Evolutionary conservation across 2,797 vertebrate genomes (phyloP), one percentile per base, ranked within the genome.

Genomic region (Syngnathus acus): DNA sequence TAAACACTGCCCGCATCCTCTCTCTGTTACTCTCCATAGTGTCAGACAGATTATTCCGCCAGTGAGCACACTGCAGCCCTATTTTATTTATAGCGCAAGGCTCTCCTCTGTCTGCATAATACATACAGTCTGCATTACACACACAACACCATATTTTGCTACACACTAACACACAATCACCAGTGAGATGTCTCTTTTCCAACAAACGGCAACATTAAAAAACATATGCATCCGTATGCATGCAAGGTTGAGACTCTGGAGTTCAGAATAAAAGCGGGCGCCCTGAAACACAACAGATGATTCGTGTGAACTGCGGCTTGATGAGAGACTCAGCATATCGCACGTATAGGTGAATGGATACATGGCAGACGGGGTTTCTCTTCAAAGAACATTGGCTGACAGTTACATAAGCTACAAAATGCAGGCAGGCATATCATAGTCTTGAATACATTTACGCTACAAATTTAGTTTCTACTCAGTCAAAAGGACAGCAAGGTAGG

Each of bases 61-160:
- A 70, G 85, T 75, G 84, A 90, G 77, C 83, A 89, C 88, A 89
- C 75, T 77, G 81, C 82, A 87, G 88, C 84, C 82, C 78, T 85
- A 53, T 51, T 87, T 88, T 92, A 93, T 92, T 93, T 91, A 91
- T 91, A 93, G 90, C 86, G 82, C 84, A 86, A 84, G 76, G 84
- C 86, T 78, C 86, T 88, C 78, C 70, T 81, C 62, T 82, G 80
- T 75, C 89, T 93, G 89, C 76, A 87, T 91, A 89, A 94, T 65
- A 78, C 78, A 90, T 88, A 80, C 64, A 88, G 81, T 85, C 85
- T 77, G 84, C 82, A 83, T 81, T 48, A 51, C 26, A 64, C 45
- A 50, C 47, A 50, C 45, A 23, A 26, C 19, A 26, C 9, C 60
- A 26, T 62, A 62, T 62, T 62, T 62, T 14, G 60, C 68, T 60